A percentile compares a stretch with the other conserved stretches of the same genome.
phyloP scores from a whole-genome alignment of 2,113 vertebrate genomes.

The Sterrhoptilus dennistouni region DNA sequence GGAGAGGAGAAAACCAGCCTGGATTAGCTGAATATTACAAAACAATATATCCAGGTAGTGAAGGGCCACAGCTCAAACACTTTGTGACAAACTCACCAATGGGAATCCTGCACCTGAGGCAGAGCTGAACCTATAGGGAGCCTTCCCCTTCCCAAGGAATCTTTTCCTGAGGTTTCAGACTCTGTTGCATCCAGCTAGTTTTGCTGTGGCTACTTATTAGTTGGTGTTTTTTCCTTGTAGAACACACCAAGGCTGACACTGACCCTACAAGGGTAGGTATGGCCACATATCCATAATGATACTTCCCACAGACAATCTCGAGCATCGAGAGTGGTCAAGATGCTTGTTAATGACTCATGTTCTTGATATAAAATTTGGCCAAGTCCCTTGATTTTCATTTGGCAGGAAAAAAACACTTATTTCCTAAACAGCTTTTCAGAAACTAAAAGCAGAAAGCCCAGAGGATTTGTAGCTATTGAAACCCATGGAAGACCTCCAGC shows the following conservation, averaged over 20 bases:
- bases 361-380: not conserved
- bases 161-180: not conserved
- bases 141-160: not conserved
- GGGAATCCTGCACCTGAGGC: not conserved
- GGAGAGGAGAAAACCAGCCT: not conserved
- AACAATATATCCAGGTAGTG: not conserved
- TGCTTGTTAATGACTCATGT: not conserved
- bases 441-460: not conserved
- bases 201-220: not conserved
- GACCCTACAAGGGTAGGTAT: not conserved
- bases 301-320: not conserved
- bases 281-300: not conserved
- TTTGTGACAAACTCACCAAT: not conserved
- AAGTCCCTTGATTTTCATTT: constrained; percentile 17
- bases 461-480: constrained; percentile 16
- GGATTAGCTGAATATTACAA: not conserved
- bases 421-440: constrained; percentile 6
- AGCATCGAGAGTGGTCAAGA: not conserved
- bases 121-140: not conserved
- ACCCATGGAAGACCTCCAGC: constrained; percentile 18
- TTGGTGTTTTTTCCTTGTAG: not conserved
- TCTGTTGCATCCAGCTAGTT: not conserved
- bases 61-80: not conserved
- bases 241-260: not conserved
- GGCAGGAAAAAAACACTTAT: not conserved